phyloP scores from a whole-genome alignment of 2,113 vertebrate species.

The Dipodomys merriami region DNA sequence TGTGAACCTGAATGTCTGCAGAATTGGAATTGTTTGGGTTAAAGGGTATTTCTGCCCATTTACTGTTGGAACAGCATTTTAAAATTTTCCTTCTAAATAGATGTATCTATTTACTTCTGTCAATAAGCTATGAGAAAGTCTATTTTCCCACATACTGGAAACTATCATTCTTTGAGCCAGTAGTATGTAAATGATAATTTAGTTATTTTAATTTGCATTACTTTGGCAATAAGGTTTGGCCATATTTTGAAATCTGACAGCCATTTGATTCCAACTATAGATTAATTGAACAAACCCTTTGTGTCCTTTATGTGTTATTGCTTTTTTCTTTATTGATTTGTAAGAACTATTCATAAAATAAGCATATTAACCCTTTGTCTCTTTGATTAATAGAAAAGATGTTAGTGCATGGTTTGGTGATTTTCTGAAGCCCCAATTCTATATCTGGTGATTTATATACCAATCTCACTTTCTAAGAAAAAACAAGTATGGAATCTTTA shows the following conservation, averaged over 20 bases:
- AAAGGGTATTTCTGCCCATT: slow-evolving; percentile 39
- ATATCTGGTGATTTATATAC: slow-evolving; percentile 63
- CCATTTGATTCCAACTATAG: slow-evolving; percentile 50
- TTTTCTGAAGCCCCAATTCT: slow-evolving; percentile 64
- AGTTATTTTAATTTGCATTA: slow-evolving; percentile 68
- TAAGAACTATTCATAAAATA: slow-evolving; percentile 46
- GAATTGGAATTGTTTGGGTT: slow-evolving; percentile 17
- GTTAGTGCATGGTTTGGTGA: slow-evolving; percentile 52
- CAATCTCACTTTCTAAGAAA: slow-evolving; percentile 66
- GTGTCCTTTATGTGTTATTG: slow-evolving; percentile 47
- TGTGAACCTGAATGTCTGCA: background rate
- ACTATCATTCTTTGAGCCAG: background rate
- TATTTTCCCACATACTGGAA: background rate
- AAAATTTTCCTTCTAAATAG: slow-evolving; percentile 59
- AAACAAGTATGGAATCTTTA: slow-evolving; percentile 71
- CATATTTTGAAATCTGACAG: slow-evolving; percentile 62
- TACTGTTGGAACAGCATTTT: slow-evolving; percentile 58
- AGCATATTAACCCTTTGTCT: slow-evolving; percentile 34
- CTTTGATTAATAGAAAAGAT: slow-evolving; percentile 61
- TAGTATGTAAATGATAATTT: slow-evolving; percentile 48
- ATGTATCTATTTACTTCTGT: slow-evolving; percentile 50
- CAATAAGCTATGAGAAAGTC: slow-evolving; percentile 36
- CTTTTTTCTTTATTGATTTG: slow-evolving; percentile 55
- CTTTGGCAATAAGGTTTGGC: slow-evolving; percentile 47
- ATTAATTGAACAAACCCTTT: slow-evolving; percentile 36